Evolutionary conservation across 2,113 vertebrate genomes (phyloP), one percentile per base, ranked within the genome.

Genomic region (Hassar affinis): DNA sequence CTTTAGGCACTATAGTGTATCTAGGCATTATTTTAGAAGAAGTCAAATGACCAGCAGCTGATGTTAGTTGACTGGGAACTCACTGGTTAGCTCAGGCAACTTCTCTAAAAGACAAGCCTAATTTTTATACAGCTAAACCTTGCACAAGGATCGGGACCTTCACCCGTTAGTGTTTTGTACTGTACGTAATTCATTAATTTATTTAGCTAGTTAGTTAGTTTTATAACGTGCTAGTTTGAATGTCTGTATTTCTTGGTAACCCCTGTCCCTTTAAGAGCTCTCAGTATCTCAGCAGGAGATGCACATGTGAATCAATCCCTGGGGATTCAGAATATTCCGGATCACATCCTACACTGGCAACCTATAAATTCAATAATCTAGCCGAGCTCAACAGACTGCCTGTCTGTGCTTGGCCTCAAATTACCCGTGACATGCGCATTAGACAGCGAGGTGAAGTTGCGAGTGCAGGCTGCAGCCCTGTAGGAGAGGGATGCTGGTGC

Each of bases 351-450:
- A 79, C 25, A 49, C n/a, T 79, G 1, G 35, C n/a, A 64, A 20
- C 25, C 22, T 62, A 62, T 62, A 62, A n/a, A 62, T 61, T 79
- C 42, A 64, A 20, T 61, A 77, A 0, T 10, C 30, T 38, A 12
- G 17, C 27, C 27, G 72, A 76, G 27, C 72, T 76, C 72, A n/a
- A 54, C 49, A 52, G 27, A 49, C 71, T 74, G 71, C 27, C 72
- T 52, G 45, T 35, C 74, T 77, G 74, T 35, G 30, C 74, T 56
- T 56, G 51, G 74, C 10, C 51, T 64, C 35, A 49, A 20, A 79
- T 62, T 79, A 61, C 35, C 57, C 78, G n/a, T 79, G 78, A 62
- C 56, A 62, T 79, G 78, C 56, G 56, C 38, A 79, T 64, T 61
- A 79, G 56, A 79, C 49, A 22, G 7, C 20, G 11, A n/a, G 22